Percentiles rank a stretch among this genome's conserved stretches.
phyloP scores from a whole-genome alignment of 2,888 invertebrate genomes.

The Netelia melanura region DNA sequence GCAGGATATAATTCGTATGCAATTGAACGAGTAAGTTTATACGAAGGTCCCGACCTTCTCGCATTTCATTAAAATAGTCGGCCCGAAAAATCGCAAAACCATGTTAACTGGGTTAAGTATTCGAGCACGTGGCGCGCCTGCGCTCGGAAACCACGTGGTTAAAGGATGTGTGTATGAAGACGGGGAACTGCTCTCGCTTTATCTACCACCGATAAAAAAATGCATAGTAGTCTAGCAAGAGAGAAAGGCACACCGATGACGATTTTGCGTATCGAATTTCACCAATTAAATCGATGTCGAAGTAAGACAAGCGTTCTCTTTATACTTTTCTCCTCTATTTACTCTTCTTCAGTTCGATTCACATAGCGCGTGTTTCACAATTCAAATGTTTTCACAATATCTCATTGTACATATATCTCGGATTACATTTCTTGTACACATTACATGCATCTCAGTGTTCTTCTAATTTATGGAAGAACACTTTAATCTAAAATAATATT shows the following conservation, averaged over 20 bases:
- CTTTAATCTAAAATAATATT: too few relatives aligned
- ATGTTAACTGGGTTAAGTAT: slow-evolving; percentile 58
- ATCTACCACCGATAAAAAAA: neutral
- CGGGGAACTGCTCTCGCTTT: neutral
- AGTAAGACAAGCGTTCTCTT: neutral
- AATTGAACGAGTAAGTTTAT: slow-evolving; percentile 40
- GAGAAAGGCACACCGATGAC: too few relatives aligned
- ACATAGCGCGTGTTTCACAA: neutral
- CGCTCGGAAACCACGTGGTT: slow-evolving; percentile 81
- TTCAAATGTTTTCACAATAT: too few relatives aligned
- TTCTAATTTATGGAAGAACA: too few relatives aligned
- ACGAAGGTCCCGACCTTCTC: slow-evolving; percentile 59
- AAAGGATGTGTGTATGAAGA: neutral
- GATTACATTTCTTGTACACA: too few relatives aligned
- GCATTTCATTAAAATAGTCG: slow-evolving; percentile 65
- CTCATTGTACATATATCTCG: too few relatives aligned
- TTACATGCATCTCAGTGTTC: too few relatives aligned
- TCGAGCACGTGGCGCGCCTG: slow-evolving; percentile 80
- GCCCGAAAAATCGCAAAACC: slow-evolving; percentile 50
- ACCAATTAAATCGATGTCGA: slow-evolving; percentile 41
- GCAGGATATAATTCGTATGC: slow-evolving; percentile 53
- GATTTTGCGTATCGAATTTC: slow-evolving; percentile 44
- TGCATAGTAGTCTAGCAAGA: neutral
- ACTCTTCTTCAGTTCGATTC: neutral
- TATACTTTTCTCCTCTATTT: neutral